Evolutionary conservation across 2,888 invertebrate species (phyloP).

Genomic region (Tethea ocularis): DNA sequence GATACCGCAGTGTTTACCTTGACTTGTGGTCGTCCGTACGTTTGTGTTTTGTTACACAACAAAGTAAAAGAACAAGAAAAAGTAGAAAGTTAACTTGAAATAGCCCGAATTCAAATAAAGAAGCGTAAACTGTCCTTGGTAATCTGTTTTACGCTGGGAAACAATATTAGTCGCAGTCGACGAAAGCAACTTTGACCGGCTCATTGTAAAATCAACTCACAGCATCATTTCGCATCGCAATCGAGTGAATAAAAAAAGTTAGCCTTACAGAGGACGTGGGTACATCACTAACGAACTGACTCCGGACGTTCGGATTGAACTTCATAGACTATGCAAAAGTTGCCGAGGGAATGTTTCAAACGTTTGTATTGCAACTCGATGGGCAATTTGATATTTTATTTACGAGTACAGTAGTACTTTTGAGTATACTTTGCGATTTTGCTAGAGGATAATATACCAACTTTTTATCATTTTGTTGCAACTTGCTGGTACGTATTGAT

Average conservation of each 20-base stretch:
- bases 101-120: not conserved
- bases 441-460: too few species aligned
- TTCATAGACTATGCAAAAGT: slow-evolving; percentile 9
- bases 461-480: too few species aligned
- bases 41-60: not conserved
- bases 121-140: not conserved
- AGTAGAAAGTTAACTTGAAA: not conserved
- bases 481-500: too few species aligned
- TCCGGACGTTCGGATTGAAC: slow-evolving; percentile 9
- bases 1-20: too few species aligned
- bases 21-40: too few species aligned
- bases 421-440: not conserved
- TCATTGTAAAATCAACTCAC: slow-evolving; percentile 1
- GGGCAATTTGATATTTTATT: not conserved
- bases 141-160: not conserved
- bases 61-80: not conserved
- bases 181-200: not conserved
- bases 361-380: not conserved
- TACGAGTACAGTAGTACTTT: not conserved
- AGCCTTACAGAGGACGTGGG: slow-evolving; percentile 8
- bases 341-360: not conserved
- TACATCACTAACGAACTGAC: slow-evolving; percentile 7
- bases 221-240: slow-evolving; percentile 11
- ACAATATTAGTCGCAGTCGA: not conserved
- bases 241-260: slow-evolving; percentile 12